Conservation (phyloP, 2,797 vertebrate genomes). For the Aulostomus chinensis region DNA sequence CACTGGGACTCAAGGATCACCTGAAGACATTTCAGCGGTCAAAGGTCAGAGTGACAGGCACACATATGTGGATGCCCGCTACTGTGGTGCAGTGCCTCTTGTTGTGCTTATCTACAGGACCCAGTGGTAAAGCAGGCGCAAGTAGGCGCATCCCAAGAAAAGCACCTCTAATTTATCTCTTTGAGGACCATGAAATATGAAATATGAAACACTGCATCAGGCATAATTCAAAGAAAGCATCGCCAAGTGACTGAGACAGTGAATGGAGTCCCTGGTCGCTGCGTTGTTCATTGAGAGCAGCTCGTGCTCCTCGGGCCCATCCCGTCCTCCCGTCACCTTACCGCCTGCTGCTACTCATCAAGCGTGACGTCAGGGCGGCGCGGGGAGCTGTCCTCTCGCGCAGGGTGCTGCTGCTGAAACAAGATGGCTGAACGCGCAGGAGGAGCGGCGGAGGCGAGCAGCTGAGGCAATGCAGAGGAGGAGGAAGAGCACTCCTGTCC, state of each 20-base stretch:
- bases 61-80: too few species aligned
- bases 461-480: conserved; percentile 74
- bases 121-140: too few species aligned
- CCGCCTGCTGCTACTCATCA: conserved; percentile 53
- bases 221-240: too few species aligned
- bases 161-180: too few species aligned
- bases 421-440: conserved; percentile 82
- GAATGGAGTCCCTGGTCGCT: conserved; percentile 32
- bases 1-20: too few species aligned
- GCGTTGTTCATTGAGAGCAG: conserved; percentile 25
- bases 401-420: conserved; percentile 76
- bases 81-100: too few species aligned
- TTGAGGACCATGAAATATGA: too few species aligned
- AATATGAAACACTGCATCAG: too few species aligned
- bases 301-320: conserved; percentile 10
- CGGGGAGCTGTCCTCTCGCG: conserved; percentile 61
- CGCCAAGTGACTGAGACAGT: conserved; percentile 15
- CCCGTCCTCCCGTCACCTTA: conserved; percentile 7
- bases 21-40: too few species aligned
- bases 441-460: conserved; percentile 65
- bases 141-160: too few species aligned
- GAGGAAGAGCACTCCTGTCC: conserved; percentile 47
- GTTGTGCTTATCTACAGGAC: too few species aligned
- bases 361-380: conserved; percentile 76
- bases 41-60: too few species aligned